These are phyloP conservation scores for Eunapius fragilis DNA, from an alignment of 37 sponge, comb jelly and placozoan species.

Conservation along the genomic window DNA sequence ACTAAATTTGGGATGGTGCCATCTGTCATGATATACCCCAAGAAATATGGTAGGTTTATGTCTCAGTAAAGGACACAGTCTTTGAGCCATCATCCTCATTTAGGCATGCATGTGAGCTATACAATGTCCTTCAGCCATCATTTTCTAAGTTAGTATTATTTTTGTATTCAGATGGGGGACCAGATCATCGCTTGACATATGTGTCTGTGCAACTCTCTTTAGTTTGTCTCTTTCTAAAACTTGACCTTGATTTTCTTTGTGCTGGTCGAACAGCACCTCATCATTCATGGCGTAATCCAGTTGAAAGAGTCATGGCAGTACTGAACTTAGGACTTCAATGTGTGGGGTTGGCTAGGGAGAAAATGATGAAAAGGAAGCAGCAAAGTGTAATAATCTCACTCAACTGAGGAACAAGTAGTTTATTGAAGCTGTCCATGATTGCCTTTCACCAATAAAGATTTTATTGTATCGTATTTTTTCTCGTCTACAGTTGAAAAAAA, in stretches of 20 bases:
- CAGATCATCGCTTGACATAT: no score
- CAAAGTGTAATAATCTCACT: slow-evolving; percentile 9
- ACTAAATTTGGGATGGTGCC: slow-evolving; percentile 51
- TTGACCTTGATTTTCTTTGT: slow-evolving; percentile 2
- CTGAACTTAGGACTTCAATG: slow-evolving; percentile 36
- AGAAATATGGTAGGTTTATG: slow-evolving; percentile 31
- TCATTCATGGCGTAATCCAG: slow-evolving; percentile 19
- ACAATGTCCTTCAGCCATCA: neutral
- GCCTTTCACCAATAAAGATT: slow-evolving; percentile 9
- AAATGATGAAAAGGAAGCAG: slow-evolving; percentile 20
- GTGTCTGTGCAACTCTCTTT: slow-evolving; percentile 33
- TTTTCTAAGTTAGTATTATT: slow-evolving; percentile 22
- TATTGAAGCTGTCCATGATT: neutral
- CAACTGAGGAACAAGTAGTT: neutral
- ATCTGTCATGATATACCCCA: slow-evolving; percentile 59
- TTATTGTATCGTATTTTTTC: slow-evolving; percentile 6
- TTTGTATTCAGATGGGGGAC: slow-evolving; percentile 68
- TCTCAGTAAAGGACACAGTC: slow-evolving; percentile 46
- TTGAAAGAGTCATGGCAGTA: slow-evolving; percentile 33
- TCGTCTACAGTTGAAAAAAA: slow-evolving; percentile 19
- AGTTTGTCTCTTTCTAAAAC: slow-evolving; percentile 28
- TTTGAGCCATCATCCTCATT: slow-evolving; percentile 54
- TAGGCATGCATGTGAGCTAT: slow-evolving; percentile 59
- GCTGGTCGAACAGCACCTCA: slow-evolving; percentile 2
- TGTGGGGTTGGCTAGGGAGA: slow-evolving; percentile 9